Evolutionary conservation across 2,113 vertebrate genomes (phyloP).

Genomic region (Quiscalus mexicanus): DNA sequence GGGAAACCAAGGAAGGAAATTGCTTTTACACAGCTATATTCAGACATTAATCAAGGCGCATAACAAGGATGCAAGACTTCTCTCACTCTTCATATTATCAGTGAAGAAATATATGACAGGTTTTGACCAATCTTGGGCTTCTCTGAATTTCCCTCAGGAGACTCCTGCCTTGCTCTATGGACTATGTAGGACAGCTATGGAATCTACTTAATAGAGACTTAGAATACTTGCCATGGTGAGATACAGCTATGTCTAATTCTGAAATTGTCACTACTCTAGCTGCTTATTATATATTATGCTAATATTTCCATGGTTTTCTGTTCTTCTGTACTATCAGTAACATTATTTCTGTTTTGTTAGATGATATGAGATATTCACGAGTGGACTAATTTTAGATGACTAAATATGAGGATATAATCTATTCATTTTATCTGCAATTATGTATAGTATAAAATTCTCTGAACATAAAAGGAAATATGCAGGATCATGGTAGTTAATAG

Average conservation of each 20-base stretch:
- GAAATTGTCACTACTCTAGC: not conserved
- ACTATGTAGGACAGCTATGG: not conserved
- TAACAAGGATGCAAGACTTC: not conserved
- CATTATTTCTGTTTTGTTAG: not conserved
- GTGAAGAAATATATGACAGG: not conserved
- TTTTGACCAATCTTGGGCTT: not conserved
- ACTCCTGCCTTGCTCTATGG: fast-evolving
- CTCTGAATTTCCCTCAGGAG: not conserved
- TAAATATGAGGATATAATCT: not conserved
- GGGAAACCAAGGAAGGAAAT: not conserved
- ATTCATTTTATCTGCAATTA: not conserved
- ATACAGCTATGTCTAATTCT: not conserved
- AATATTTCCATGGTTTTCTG: not conserved
- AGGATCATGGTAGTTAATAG: not conserved
- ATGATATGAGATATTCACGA: not conserved
- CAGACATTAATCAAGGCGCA: not conserved
- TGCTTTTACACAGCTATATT: not conserved
- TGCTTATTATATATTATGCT: not conserved
- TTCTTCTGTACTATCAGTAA: not conserved
- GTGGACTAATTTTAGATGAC: not conserved
- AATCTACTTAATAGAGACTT: not conserved
- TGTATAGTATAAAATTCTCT: not conserved
- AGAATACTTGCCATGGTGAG: not conserved
- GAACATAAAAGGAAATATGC: not conserved
- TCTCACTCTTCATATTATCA: not conserved